Evolutionary conservation across 2,113 vertebrate genomes (phyloP), one percentile per base, ranked within the genome.

Genomic region (Spermophilus dauricus): DNA sequence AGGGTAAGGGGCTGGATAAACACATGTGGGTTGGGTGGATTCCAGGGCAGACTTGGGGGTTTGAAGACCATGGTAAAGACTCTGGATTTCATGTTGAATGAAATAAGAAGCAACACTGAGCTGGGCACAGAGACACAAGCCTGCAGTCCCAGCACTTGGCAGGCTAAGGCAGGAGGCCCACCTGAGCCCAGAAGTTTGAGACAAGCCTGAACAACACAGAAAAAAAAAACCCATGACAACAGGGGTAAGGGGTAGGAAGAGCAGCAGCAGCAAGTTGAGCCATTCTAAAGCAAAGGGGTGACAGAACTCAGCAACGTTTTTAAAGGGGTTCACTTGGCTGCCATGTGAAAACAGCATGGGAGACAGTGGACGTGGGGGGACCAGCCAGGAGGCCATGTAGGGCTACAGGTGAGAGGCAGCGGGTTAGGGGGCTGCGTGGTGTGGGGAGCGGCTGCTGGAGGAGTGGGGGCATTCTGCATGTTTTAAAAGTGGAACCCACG

Each of bases 301-400:
- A 51, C 26, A 10, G 20, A 58, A 8, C 8, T 67, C 18, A 37
- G 28, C 80, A 17, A 45, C 1, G 9, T 3, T 61, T 89, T 58
- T 20, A 37, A 69, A 82, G 58, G 28, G 5, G 22, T n/a, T 65
- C 45, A 34, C 34, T 12, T 37, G 37, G 48, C 7, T 42, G 48
- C 51, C 51, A 0, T 24, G 8, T 4, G 37, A 83, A 32, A 86
- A 37, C 22, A 56, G 58, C 45, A 13, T 12, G 26, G 28, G 34
- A 8, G 8, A 0, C 1, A 0, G 48, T 20, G 30, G n/a, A 1
- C 8, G 0, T 9, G 22, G 0, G 2, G 39, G 39, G n/a, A 28
- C 16, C 37, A 32, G 67, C 39, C 0, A 5, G 13, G 4, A 24
- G 70, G 85, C 45, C 4, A 26, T 32, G 24, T 17, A 26, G 30